Evolutionary conservation across 2,113 vertebrate genomes (phyloP).

Genomic region (Anseranas semipalmata): DNA sequence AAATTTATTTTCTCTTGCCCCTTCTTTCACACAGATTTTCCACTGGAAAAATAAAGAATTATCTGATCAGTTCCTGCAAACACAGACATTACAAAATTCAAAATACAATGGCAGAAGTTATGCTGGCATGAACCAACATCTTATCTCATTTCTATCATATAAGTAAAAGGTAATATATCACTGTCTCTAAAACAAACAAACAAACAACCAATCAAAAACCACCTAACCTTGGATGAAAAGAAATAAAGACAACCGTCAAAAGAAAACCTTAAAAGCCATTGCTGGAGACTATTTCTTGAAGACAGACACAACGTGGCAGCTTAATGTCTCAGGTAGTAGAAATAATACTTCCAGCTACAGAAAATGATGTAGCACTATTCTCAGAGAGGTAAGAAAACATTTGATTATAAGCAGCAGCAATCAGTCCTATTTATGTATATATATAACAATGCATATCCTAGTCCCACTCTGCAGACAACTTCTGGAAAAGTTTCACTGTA

Average conservation of each 20-base stretch:
- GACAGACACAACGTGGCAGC: neutral
- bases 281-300: neutral
- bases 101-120: neutral
- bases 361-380: neutral
- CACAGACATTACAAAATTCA: neutral
- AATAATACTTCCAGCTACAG: neutral
- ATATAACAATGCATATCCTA: neutral
- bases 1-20: neutral
- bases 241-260: neutral
- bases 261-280: neutral
- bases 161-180: neutral
- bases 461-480: neutral
- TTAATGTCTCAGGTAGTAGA: neutral
- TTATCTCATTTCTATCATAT: neutral
- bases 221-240: neutral
- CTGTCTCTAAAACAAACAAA: neutral
- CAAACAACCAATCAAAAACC: neutral
- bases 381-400: neutral
- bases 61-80: neutral
- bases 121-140: neutral
- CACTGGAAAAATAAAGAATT: neutral
- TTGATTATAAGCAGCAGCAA: neutral
- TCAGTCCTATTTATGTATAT: neutral
- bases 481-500: neutral
- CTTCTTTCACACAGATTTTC: neutral